These are phyloP conservation scores for Phasia obesa DNA, from an alignment of 2,888 invertebrate genomes.

Conservation along the genomic window DNA sequence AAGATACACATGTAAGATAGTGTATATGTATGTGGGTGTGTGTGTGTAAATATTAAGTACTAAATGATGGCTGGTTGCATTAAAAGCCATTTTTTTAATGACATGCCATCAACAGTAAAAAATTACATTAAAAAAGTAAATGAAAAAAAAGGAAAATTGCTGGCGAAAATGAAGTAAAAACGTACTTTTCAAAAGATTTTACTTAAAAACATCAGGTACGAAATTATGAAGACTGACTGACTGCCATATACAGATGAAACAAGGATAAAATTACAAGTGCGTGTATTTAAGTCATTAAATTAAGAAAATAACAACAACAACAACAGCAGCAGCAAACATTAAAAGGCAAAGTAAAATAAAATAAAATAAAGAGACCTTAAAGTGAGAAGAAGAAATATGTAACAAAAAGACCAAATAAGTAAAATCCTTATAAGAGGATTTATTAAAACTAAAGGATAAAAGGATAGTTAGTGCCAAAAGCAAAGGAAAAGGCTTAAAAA, in stretches of 20 bases:
- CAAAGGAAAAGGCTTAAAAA: slow-evolving; percentile 8
- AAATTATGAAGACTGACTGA: slow-evolving; percentile 48
- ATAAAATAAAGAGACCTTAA: not conserved
- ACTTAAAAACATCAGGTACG: slow-evolving; percentile 55
- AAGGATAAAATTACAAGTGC: slow-evolving; percentile 66
- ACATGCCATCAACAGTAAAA: slow-evolving; percentile 65
- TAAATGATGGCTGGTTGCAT: slow-evolving; percentile 66
- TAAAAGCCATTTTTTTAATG: slow-evolving; percentile 67
- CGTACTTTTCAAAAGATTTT: slow-evolving; percentile 45
- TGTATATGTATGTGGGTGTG: not conserved
- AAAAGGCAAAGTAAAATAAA: slow-evolving; percentile 3
- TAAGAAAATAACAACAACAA: slow-evolving; percentile 42
- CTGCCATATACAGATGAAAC: slow-evolving; percentile 31
- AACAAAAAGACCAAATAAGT: slow-evolving; percentile 32
- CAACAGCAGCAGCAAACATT: slow-evolving; percentile 6
- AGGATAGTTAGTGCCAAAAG: slow-evolving; percentile 32
- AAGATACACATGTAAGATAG: no score
- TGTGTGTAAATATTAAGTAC: slow-evolving; percentile 55
- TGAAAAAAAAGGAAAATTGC: slow-evolving; percentile 31
- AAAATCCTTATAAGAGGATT: slow-evolving; percentile 39
- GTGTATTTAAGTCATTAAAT: slow-evolving; percentile 72
- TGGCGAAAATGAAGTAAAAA: slow-evolving; percentile 12
- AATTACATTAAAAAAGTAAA: slow-evolving; percentile 29
- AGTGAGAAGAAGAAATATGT: not conserved
- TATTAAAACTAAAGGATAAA: slow-evolving; percentile 52